Conservation (phyloP, 2,888 invertebrate genomes). For the Catocala sponsa region DNA sequence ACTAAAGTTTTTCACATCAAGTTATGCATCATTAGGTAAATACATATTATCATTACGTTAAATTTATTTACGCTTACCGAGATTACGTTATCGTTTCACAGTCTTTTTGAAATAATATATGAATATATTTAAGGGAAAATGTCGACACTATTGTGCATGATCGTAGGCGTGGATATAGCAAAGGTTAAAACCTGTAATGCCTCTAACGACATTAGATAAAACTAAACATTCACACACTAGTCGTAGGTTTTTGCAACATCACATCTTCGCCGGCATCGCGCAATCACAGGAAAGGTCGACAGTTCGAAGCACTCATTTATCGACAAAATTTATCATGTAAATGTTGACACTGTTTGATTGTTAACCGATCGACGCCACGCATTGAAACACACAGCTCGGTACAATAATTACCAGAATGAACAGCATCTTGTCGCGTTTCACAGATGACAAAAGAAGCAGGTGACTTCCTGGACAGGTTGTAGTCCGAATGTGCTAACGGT, state of each 20-base stretch:
- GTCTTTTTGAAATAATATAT: neutral
- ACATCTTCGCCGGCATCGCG: slow-evolving; percentile 55
- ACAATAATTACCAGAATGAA: slow-evolving; percentile 69
- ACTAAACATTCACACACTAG: slow-evolving; percentile 51
- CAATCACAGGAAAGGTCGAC: slow-evolving; percentile 59
- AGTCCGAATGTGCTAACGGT: slow-evolving; percentile 84
- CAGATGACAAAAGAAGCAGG: slow-evolving; percentile 71
- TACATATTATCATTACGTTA: neutral
- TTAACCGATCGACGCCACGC: slow-evolving; percentile 25
- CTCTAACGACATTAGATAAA: slow-evolving; percentile 54
- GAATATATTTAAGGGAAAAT: slow-evolving; percentile 7
- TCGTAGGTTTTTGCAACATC: slow-evolving; percentile 61
- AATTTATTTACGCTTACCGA: neutral
- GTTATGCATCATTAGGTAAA: neutral
- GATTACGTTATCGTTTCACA: neutral
- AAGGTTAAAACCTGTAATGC: slow-evolving; percentile 51
- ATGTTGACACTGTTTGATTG: slow-evolving; percentile 37
- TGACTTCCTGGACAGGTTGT: slow-evolving; percentile 83
- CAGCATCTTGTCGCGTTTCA: slow-evolving; percentile 70
- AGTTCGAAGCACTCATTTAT: slow-evolving; percentile 52
- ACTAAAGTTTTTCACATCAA: neutral
- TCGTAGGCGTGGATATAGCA: slow-evolving; percentile 30
- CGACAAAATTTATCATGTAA: slow-evolving; percentile 36
- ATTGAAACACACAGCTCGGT: slow-evolving; percentile 34
- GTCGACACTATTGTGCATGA: slow-evolving; percentile 18